Conservation (phyloP, 2,888 invertebrate genomes). For the Brachycybe producta region DNA sequence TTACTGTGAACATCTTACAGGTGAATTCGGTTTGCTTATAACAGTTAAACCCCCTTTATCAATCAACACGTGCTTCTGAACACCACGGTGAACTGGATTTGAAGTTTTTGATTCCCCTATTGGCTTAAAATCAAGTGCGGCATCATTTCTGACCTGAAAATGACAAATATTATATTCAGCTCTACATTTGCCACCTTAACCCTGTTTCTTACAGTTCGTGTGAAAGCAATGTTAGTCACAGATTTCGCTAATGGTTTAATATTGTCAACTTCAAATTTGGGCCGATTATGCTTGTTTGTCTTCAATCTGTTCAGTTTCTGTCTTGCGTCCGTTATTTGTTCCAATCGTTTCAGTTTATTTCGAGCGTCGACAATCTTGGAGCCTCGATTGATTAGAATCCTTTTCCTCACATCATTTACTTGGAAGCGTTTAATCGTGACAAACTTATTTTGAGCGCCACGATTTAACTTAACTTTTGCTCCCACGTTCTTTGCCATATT, state of each 20-base stretch:
- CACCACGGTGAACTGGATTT: not conserved
- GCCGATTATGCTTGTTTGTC: not conserved
- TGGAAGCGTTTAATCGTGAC: not conserved
- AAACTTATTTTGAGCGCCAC: not conserved
- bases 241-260: not conserved
- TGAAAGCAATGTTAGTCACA: not conserved
- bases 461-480: too few relatives aligned
- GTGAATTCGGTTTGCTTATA: not conserved
- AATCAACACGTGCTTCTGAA: not conserved
- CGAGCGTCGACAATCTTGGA: not conserved
- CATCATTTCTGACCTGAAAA: too few relatives aligned
- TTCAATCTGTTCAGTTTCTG: not conserved
- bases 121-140: too few relatives aligned
- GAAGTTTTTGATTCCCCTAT: too few relatives aligned
- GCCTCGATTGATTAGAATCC: not conserved
- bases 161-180: too few relatives aligned
- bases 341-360: not conserved
- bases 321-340: not conserved
- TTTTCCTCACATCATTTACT: not conserved
- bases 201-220: not conserved
- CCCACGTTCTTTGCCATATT: too few relatives aligned
- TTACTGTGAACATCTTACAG: not conserved
- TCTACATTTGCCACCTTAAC: too few relatives aligned
- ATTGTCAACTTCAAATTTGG: not conserved
- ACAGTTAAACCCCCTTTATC: constrained; percentile 1